These are phyloP conservation scores for Ambastaia sidthimunki DNA, from an alignment of 2,797 vertebrate genomes.

Conservation along the genomic window DNA sequence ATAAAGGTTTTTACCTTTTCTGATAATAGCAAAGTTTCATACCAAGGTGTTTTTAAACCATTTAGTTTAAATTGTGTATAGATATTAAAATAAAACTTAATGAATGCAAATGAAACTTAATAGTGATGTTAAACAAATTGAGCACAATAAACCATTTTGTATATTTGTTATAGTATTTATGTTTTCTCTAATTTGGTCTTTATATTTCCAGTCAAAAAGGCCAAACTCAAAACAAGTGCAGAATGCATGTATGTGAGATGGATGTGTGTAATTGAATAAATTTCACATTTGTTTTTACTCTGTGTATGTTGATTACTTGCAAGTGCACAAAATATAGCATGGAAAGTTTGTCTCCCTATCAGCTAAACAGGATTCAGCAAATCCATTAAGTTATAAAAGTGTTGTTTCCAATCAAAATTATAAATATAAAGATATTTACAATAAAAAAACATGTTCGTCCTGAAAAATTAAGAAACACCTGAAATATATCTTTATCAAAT, in stretches of 20 bases:
- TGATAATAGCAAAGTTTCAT: not conserved
- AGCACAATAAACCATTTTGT: conserved; percentile 31
- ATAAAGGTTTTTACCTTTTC: not conserved
- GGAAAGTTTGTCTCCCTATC: not conserved
- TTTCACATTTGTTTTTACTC: conserved; percentile 59
- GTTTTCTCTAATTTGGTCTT: conserved; percentile 61
- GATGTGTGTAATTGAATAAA: conserved; percentile 61
- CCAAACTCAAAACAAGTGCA: conserved; percentile 55
- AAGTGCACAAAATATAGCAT: not conserved
- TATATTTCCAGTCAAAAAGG: conserved; percentile 52
- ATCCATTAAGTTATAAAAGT: too few relatives aligned
- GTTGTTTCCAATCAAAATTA: too few relatives aligned
- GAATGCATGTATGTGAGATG: conserved; percentile 46
- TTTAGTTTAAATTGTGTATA: conserved; percentile 19
- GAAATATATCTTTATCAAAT: too few relatives aligned
- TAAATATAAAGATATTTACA: too few relatives aligned
- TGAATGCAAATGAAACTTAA: conserved; percentile 18
- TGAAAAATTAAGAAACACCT: too few relatives aligned
- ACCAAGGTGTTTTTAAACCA: conserved; percentile 3
- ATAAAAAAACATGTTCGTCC: too few relatives aligned
- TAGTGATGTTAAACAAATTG: not conserved
- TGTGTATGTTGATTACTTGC: not conserved
- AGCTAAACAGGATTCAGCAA: too few relatives aligned
- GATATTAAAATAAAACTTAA: conserved; percentile 1
- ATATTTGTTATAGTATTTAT: conserved; percentile 44